Evolutionary conservation across 2,113 vertebrate species (phyloP).

Genomic region (Lycaon pictus): DNA sequence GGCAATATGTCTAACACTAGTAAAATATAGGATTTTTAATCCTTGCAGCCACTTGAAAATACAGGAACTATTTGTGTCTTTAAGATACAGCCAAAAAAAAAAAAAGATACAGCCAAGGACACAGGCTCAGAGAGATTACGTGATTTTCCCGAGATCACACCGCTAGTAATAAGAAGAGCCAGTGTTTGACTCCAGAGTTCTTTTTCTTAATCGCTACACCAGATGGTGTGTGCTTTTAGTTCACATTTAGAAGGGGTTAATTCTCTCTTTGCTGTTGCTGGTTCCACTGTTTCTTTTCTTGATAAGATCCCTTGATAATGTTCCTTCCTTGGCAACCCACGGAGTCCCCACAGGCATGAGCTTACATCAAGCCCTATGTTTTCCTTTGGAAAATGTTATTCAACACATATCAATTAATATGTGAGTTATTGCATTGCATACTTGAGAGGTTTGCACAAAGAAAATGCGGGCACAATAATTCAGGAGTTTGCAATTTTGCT

Average conservation of each 20-base stretch:
- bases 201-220: neutral
- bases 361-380: neutral
- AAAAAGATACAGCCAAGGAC: neutral
- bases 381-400: constrained; percentile 11
- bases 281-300: neutral
- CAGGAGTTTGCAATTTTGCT: neutral
- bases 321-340: neutral
- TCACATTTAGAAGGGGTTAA: neutral
- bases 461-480: neutral
- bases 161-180: neutral
- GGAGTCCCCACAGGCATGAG: neutral
- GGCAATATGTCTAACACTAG: neutral
- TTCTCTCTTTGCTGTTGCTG: neutral
- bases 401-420: neutral
- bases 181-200: neutral
- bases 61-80: neutral
- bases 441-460: neutral
- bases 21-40: neutral
- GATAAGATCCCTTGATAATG: neutral
- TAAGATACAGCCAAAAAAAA: neutral
- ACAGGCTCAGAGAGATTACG: neutral
- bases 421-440: neutral
- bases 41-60: neutral
- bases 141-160: neutral
- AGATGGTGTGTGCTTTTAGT: neutral